These are phyloP conservation scores for Catharus ustulatus DNA, from an alignment of 2,797 vertebrate genomes.

Conservation along the genomic window DNA sequence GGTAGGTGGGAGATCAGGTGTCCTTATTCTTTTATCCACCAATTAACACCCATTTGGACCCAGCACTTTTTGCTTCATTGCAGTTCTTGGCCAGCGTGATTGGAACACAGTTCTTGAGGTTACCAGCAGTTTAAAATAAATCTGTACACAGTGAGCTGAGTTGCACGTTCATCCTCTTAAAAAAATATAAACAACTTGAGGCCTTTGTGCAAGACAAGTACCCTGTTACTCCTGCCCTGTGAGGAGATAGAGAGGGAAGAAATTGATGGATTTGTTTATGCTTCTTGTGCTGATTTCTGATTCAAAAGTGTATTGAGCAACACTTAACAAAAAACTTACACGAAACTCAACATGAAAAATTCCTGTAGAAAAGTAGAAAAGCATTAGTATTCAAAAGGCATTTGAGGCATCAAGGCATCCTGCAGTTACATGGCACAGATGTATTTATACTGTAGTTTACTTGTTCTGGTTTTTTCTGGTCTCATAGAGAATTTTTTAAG, in stretches of 20 bases:
- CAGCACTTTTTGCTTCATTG: background rate
- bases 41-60: background rate
- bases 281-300: background rate
- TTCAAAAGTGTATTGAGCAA: background rate
- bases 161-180: background rate
- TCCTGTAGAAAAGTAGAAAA: background rate
- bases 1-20: background rate
- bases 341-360: background rate
- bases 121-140: background rate
- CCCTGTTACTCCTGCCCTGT: background rate
- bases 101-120: background rate
- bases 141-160: background rate
- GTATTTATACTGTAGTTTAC: background rate
- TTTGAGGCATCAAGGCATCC: background rate
- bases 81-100: background rate
- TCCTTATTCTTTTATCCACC: background rate
- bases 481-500: background rate
- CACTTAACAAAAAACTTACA: background rate
- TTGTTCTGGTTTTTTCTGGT: background rate
- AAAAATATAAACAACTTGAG: background rate
- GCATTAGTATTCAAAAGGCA: background rate
- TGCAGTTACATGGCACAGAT: background rate
- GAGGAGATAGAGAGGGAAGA: background rate
- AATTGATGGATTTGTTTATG: background rate
- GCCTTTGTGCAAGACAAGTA: background rate